phyloP scores from a whole-genome alignment of 2,113 vertebrate species.

The Coracopsis vasa region DNA sequence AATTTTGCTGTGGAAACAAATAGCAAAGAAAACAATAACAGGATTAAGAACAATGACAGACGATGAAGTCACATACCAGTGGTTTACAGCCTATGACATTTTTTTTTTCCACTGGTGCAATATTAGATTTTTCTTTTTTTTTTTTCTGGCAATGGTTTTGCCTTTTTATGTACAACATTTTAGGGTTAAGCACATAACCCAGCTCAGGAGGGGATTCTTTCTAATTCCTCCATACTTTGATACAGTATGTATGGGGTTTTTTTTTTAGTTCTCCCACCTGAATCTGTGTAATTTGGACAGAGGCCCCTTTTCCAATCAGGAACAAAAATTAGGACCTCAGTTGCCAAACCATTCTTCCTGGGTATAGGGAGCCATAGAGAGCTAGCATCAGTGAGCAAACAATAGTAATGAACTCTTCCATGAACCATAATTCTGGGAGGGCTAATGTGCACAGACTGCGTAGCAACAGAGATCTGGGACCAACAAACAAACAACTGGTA shows the following conservation, averaged over 20 bases:
- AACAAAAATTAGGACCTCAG: background rate
- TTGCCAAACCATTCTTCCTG: background rate
- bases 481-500: background rate
- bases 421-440: background rate
- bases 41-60: constrained; percentile 53
- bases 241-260: background rate
- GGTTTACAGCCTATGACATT: constrained; percentile 7
- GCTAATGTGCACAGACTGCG: background rate
- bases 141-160: background rate
- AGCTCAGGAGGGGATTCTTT: background rate
- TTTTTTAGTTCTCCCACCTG: background rate
- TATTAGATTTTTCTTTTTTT: background rate
- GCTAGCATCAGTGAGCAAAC: background rate
- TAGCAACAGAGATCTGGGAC: background rate
- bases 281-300: background rate
- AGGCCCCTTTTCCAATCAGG: background rate
- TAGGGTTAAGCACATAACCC: background rate
- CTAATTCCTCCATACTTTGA: background rate
- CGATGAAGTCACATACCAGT: constrained; percentile 14
- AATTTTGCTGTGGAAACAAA: constrained; percentile 60
- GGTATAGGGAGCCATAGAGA: background rate
- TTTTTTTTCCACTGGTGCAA: background rate
- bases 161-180: background rate
- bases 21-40: constrained; percentile 54
- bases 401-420: background rate